These are phyloP conservation scores for Raja brachyura DNA, from an alignment of 2,113 vertebrate genomes.

Conservation along the genomic window DNA sequence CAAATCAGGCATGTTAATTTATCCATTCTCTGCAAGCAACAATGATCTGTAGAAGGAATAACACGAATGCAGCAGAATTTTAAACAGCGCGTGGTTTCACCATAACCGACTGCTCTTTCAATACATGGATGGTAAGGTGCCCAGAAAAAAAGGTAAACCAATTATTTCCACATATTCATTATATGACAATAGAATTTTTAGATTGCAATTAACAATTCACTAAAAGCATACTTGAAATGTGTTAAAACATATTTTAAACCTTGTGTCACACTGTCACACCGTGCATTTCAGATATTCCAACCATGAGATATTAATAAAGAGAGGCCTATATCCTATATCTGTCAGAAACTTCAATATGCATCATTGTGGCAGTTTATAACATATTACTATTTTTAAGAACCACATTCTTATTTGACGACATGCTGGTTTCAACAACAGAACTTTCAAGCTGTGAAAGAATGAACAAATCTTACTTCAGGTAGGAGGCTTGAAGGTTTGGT, in stretches of 20 bases:
- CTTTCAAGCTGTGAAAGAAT: slow-evolving; percentile 40
- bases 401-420: background rate
- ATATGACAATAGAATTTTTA: background rate
- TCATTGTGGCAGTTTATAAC: background rate
- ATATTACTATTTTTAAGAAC: background rate
- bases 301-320: background rate
- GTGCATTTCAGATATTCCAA: background rate
- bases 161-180: background rate
- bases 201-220: background rate
- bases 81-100: background rate
- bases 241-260: background rate
- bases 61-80: background rate
- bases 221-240: background rate
- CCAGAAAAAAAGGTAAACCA: background rate
- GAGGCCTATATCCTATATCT: background rate
- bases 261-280: background rate
- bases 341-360: background rate
- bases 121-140: background rate
- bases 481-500: slow-evolving; percentile 81
- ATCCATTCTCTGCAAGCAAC: background rate
- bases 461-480: slow-evolving; percentile 80
- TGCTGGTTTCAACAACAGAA: background rate
- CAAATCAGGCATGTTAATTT: background rate
- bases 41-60: background rate
- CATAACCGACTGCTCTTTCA: background rate